phyloP scores from a whole-genome alignment of 2,113 vertebrate genomes.

The Antechinus stuartii region DNA sequence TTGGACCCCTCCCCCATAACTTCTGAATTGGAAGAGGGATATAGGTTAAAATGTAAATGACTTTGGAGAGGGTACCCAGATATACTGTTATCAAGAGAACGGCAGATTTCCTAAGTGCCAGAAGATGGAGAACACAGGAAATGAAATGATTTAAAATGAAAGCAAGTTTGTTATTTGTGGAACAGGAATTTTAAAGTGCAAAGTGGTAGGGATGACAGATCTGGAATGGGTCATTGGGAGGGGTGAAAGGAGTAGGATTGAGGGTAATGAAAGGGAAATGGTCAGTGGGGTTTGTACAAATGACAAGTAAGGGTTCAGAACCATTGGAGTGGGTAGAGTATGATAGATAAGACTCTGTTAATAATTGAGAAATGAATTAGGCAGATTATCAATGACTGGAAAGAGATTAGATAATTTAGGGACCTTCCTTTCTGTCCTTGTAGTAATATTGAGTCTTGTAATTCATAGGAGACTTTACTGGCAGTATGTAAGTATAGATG shows the following conservation, averaged over 20 bases:
- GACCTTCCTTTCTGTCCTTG: neutral
- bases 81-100: too few species aligned
- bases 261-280: neutral
- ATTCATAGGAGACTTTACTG: neutral
- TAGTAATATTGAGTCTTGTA: neutral
- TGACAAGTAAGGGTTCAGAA: neutral
- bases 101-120: too few species aligned
- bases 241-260: neutral
- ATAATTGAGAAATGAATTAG: neutral
- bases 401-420: neutral
- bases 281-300: neutral
- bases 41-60: too few species aligned
- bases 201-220: too few species aligned
- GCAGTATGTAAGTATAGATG: neutral
- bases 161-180: too few species aligned
- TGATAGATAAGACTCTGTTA: neutral
- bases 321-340: neutral
- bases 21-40: too few species aligned
- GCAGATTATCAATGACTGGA: neutral
- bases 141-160: too few species aligned
- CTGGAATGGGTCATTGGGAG: neutral
- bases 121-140: too few species aligned
- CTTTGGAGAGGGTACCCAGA: too few species aligned
- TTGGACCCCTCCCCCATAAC: too few species aligned
- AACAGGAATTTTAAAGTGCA: too few species aligned